Conservation (phyloP, 2,888 invertebrate genomes). For the Drosophila cracens region DNA sequence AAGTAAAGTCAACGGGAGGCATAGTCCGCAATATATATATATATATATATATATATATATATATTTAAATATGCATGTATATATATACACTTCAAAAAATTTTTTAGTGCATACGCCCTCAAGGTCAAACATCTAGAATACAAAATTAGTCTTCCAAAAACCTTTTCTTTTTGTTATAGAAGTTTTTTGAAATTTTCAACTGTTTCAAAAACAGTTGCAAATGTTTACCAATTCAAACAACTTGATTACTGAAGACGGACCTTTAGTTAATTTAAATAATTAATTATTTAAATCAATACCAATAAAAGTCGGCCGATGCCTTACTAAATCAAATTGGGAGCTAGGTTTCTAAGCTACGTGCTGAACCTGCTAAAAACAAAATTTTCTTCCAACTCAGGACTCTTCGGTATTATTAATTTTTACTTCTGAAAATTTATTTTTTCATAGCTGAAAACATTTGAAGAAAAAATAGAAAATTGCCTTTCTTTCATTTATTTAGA, state of each 20-base stretch:
- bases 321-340: not conserved
- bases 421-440: not conserved
- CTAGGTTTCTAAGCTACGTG: not conserved
- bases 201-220: not conserved
- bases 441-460: no score
- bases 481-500: not conserved
- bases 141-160: not conserved
- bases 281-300: not conserved
- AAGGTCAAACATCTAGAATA: not conserved
- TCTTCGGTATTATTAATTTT: not conserved
- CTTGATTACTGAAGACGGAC: not conserved
- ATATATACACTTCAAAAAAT: not conserved
- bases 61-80: not conserved
- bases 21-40: constrained; percentile 37
- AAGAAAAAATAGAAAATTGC: not conserved
- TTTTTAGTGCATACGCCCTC: not conserved
- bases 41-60: constrained; percentile 2
- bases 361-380: not conserved
- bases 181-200: not conserved
- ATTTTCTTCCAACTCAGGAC: not conserved
- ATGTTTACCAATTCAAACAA: not conserved
- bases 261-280: not conserved
- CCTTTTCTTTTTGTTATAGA: not conserved
- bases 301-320: not conserved
- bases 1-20: constrained; percentile 76